These are phyloP conservation scores for Apodemia duryi DNA, from an alignment of 2,888 invertebrate species.

Conservation along the genomic window DNA sequence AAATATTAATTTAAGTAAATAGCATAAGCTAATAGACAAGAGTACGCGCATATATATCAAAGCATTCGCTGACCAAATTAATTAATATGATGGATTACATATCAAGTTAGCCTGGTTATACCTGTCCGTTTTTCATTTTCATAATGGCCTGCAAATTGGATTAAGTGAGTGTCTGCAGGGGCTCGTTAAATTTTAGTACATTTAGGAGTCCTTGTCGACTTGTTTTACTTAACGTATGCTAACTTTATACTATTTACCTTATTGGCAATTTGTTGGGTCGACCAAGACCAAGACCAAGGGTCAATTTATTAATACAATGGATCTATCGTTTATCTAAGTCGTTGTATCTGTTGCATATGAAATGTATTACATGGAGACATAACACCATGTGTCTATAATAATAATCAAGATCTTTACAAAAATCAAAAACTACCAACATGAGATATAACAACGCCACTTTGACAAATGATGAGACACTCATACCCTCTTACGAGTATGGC, in stretches of 20 bases:
- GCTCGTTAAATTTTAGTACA: slow-evolving; percentile 32
- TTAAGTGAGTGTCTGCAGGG: slow-evolving; percentile 33
- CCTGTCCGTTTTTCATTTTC: slow-evolving; percentile 33
- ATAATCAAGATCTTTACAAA: too few species aligned
- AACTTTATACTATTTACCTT: background rate
- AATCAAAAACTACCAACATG: too few species aligned
- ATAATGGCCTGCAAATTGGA: slow-evolving; percentile 34
- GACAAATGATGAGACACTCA: too few species aligned
- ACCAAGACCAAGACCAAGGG: background rate
- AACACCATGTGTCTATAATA: too few species aligned
- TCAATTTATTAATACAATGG: background rate
- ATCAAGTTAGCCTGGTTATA: slow-evolving; percentile 25
- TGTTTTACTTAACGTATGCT: background rate
- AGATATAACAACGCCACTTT: too few species aligned
- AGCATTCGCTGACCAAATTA: slow-evolving; percentile 26
- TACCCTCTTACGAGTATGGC: too few species aligned
- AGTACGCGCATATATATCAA: background rate
- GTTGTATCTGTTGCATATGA: too few species aligned
- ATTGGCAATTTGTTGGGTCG: background rate
- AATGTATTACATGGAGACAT: too few species aligned
- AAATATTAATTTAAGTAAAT: background rate
- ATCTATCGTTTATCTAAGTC: too few species aligned
- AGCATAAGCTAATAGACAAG: background rate
- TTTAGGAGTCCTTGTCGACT: slow-evolving; percentile 17
- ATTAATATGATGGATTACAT: slow-evolving; percentile 34